phyloP scores from a whole-genome alignment of 2,113 vertebrate species.

The Corvus hawaiiensis region DNA sequence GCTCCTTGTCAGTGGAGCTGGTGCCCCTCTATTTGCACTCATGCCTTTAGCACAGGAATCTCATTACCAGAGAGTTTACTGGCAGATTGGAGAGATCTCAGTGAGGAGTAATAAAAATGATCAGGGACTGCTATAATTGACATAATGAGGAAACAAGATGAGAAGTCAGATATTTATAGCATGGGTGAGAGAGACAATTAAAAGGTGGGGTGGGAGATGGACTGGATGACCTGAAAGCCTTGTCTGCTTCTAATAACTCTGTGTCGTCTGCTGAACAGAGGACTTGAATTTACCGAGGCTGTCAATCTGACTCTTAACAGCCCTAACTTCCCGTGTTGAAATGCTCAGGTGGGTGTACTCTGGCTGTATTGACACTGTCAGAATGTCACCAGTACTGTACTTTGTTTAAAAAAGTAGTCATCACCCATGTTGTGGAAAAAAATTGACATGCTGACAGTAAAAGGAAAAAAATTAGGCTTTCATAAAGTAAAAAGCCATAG shows the following conservation, averaged over 20 bases:
- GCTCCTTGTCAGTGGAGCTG: not conserved
- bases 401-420: slow-evolving; percentile 16
- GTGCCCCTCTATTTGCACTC: slow-evolving; percentile 5
- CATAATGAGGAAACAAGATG: slow-evolving; percentile 64
- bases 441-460: slow-evolving; percentile 34
- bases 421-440: not conserved
- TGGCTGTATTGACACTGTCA: slow-evolving; percentile 33
- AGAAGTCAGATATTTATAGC: slow-evolving; percentile 59
- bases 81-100: slow-evolving; percentile 52
- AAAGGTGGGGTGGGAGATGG: slow-evolving; percentile 43
- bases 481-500: not conserved
- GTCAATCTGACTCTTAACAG: slow-evolving; percentile 41
- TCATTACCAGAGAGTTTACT: slow-evolving; percentile 57
- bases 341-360: slow-evolving; percentile 36
- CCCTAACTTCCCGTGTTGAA: not conserved
- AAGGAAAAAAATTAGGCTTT: not conserved
- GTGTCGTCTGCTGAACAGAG: not conserved
- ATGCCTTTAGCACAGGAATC: slow-evolving; percentile 31
- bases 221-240: slow-evolving; percentile 42
- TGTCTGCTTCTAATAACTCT: slow-evolving; percentile 42
- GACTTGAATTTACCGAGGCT: not conserved
- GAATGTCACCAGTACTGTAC: slow-evolving; percentile 1
- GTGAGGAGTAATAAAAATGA: slow-evolving; percentile 62
- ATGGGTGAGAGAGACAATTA: slow-evolving; percentile 56
- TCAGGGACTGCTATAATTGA: slow-evolving; percentile 63